Evolutionary conservation across 2,113 vertebrate genomes (phyloP).

Genomic region (Hippocampus zosterae): DNA sequence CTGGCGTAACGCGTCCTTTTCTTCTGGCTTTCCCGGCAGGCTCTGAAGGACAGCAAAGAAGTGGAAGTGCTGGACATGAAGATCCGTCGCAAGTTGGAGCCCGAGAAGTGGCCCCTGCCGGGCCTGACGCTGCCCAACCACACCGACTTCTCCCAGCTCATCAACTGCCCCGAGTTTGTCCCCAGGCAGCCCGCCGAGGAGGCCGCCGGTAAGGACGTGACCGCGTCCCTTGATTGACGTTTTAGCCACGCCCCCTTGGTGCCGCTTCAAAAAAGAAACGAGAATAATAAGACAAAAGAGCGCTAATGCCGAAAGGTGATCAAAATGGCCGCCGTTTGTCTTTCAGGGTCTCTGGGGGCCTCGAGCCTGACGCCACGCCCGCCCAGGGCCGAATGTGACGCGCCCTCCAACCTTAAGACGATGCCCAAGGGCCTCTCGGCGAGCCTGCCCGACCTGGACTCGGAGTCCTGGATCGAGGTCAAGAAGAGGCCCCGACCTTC

Average conservation of each 20-base stretch:
- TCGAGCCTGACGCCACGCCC: constrained; percentile 67
- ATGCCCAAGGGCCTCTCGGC: constrained; percentile 97
- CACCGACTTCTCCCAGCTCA: constrained; percentile 92
- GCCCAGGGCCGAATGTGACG: constrained; percentile 79
- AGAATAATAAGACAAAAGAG: too few relatives aligned
- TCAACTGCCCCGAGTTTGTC: constrained; percentile 95
- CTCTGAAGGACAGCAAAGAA: constrained; percentile 91
- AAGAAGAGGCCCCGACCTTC: constrained; percentile 94
- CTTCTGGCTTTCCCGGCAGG: constrained; percentile 62
- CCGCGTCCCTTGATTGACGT: background rate
- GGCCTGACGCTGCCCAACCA: constrained; percentile 82
- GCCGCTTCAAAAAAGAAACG: too few relatives aligned
- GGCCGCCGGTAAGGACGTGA: constrained; percentile 71
- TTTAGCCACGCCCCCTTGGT: too few relatives aligned
- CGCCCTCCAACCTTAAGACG: constrained; percentile 85
- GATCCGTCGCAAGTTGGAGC: constrained; percentile 89
- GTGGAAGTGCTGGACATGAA: constrained; percentile 94
- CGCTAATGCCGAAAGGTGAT: too few relatives aligned
- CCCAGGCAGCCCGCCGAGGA: constrained; percentile 84
- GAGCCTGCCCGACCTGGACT: constrained; percentile 93
- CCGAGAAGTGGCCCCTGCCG: constrained; percentile 92
- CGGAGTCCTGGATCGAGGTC: constrained; percentile 96
- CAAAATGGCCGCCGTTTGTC: background rate
- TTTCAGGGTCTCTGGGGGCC: constrained; percentile 75
- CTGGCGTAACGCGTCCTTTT: background rate